These are phyloP conservation scores for Spialia ferax DNA, from an alignment of 2,888 invertebrate genomes.

Conservation along the genomic window DNA sequence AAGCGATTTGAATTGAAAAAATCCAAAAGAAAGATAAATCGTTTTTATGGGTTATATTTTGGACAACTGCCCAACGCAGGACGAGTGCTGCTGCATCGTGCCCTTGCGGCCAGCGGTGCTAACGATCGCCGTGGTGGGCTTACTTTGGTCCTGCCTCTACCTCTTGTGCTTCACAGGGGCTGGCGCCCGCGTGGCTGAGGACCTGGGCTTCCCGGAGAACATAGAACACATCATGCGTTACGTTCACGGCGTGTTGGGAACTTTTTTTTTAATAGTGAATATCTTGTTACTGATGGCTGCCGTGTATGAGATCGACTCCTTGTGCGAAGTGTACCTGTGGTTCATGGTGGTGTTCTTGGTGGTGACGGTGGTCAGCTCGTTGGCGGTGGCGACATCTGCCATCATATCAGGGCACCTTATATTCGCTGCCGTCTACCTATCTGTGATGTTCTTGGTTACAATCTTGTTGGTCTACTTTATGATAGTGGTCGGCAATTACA, in stretches of 20 bases:
- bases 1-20: background rate
- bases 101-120: slow-evolving; percentile 49
- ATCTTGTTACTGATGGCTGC: slow-evolving; percentile 52
- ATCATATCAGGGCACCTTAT: slow-evolving; percentile 15
- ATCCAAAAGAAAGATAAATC: background rate
- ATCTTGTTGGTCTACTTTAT: slow-evolving; percentile 50
- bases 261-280: slow-evolving; percentile 53
- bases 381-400: slow-evolving; percentile 37
- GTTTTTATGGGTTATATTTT: slow-evolving; percentile 53
- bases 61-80: slow-evolving; percentile 54
- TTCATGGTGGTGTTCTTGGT: slow-evolving; percentile 48
- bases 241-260: slow-evolving; percentile 54
- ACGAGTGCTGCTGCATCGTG: slow-evolving; percentile 52
- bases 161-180: slow-evolving; percentile 46
- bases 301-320: slow-evolving; percentile 49
- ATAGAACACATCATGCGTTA: slow-evolving; percentile 45
- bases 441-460: slow-evolving; percentile 34
- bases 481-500: slow-evolving; percentile 58
- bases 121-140: slow-evolving; percentile 49
- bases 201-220: slow-evolving; percentile 40
- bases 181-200: slow-evolving; percentile 42
- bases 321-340: slow-evolving; percentile 62
- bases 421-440: background rate
- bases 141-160: slow-evolving; percentile 51
- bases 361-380: slow-evolving; percentile 34